These are phyloP conservation scores for Tapera naevia DNA, from an alignment of 2,797 vertebrate species.

Conservation along the genomic window DNA sequence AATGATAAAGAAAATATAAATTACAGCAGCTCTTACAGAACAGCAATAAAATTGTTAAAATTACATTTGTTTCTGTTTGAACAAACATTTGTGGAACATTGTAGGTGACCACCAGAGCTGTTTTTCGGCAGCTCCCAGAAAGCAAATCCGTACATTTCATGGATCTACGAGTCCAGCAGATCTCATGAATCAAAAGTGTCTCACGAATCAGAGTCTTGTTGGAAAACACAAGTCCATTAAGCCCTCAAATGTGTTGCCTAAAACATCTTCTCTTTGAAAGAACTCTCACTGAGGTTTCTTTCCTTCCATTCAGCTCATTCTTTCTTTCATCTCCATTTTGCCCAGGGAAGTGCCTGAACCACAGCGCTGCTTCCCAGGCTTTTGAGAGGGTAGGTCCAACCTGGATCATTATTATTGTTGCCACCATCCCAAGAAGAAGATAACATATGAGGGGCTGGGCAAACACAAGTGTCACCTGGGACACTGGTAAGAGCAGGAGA, in stretches of 20 bases:
- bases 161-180: neutral
- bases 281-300: neutral
- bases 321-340: neutral
- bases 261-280: neutral
- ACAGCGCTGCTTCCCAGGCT: neutral
- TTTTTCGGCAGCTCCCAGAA: neutral
- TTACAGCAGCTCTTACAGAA: neutral
- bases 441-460: fast-evolving
- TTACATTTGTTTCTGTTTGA: neutral
- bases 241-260: neutral
- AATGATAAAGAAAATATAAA: neutral
- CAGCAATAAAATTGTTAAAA: neutral
- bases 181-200: conserved; percentile 1
- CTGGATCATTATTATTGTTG: neutral
- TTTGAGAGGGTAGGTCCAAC: no score
- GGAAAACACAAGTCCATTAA: conserved; percentile 1
- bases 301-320: neutral
- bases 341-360: neutral
- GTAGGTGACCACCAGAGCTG: neutral
- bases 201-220: neutral
- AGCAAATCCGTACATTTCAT: neutral
- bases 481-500: neutral
- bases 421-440: neutral
- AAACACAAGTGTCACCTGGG: neutral
- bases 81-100: neutral